phyloP scores from a whole-genome alignment of 2,888 invertebrate genomes.

The Agriopis marginaria region DNA sequence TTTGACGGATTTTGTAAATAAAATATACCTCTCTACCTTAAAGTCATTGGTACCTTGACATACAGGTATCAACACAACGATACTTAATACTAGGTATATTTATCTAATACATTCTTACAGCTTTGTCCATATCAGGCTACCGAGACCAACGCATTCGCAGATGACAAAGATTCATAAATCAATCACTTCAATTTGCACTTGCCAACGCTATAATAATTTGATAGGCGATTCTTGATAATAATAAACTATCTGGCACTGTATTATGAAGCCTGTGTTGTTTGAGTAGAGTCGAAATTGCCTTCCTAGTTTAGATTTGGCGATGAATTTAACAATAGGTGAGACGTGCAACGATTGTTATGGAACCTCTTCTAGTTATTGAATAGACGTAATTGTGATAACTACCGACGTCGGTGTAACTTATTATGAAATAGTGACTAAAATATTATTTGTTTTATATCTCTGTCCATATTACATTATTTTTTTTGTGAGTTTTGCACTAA shows the following conservation, averaged over 20 bases:
- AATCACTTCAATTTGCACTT: constrained; percentile 43
- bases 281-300: constrained; percentile 10
- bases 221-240: constrained; percentile 11
- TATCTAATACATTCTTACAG: background rate
- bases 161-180: constrained; percentile 48
- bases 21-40: background rate
- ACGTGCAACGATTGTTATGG: constrained; percentile 44
- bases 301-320: constrained; percentile 15
- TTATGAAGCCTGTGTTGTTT: background rate
- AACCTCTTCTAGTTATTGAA: constrained; percentile 40
- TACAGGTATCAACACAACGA: constrained; percentile 2
- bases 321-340: constrained; percentile 36
- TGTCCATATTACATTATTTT: background rate
- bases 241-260: background rate
- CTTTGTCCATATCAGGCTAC: constrained; percentile 18
- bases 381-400: constrained; percentile 19
- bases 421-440: constrained; percentile 10
- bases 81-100: background rate
- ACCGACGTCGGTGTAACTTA: constrained; percentile 4
- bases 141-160: constrained; percentile 37
- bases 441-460: background rate
- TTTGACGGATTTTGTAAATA: too few species aligned
- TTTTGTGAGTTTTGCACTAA: background rate
- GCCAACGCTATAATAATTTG: constrained; percentile 27
- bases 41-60: constrained; percentile 13